Percentiles rank a stretch among this genome's conserved stretches.
phyloP scores from a whole-genome alignment of 2,888 invertebrate species.

The Cepaea hortensis region DNA sequence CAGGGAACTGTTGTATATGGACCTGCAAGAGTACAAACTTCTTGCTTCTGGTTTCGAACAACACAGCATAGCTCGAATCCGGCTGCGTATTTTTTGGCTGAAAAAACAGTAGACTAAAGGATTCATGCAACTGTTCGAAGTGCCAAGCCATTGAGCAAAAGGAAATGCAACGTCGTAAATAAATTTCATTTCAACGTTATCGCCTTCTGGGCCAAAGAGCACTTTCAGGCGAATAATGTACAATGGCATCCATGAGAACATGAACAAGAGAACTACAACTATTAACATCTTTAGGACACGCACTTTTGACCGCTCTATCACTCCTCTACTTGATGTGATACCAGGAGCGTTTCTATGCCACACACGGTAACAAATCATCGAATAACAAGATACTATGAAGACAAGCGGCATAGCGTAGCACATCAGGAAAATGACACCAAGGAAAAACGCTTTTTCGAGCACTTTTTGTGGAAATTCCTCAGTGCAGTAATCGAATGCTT shows the following conservation, averaged over 20 bases:
- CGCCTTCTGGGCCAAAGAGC: slow-evolving; percentile 45
- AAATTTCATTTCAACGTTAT: slow-evolving; percentile 88
- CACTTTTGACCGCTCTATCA: slow-evolving; percentile 89
- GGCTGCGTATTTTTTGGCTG: slow-evolving; percentile 81
- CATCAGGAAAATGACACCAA: slow-evolving; percentile 90
- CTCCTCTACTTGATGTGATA: slow-evolving; percentile 79
- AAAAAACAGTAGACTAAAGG: slow-evolving; percentile 95
- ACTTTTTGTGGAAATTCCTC: slow-evolving; percentile 28
- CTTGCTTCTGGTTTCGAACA: slow-evolving; percentile 86
- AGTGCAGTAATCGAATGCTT: slow-evolving; percentile 47
- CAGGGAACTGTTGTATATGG: slow-evolving; percentile 66
- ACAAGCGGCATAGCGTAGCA: slow-evolving; percentile 94
- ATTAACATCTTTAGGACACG: slow-evolving; percentile 96
- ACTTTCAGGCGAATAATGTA: slow-evolving; percentile 89
- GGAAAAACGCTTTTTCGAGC: slow-evolving; percentile 89
- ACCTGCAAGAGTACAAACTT: slow-evolving; percentile 56
- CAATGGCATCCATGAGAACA: slow-evolving; percentile 90
- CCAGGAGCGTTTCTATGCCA: slow-evolving; percentile 92
- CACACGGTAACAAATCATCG: slow-evolving; percentile 92
- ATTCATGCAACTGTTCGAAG: slow-evolving; percentile 91
- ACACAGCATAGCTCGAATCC: slow-evolving; percentile 51
- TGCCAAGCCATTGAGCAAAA: slow-evolving; percentile 55
- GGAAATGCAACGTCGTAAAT: slow-evolving; percentile 79
- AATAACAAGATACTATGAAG: slow-evolving; percentile 92
- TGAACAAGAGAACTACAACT: slow-evolving; percentile 93